These are phyloP conservation scores for Synanthedon vespiformis DNA, from an alignment of 2,888 invertebrate genomes.

Conservation along the genomic window DNA sequence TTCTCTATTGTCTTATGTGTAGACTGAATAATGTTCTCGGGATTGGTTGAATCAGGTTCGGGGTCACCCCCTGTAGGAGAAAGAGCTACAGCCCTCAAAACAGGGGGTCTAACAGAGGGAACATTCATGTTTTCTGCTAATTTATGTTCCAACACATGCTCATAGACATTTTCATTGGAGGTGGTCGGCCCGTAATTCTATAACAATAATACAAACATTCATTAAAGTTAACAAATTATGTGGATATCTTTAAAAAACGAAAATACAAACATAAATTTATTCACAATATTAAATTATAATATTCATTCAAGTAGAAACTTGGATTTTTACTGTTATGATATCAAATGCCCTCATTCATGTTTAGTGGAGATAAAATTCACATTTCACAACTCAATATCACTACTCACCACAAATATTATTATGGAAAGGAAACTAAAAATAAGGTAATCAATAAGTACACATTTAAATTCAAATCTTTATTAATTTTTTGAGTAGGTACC, in stretches of 20 bases:
- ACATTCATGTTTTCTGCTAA: conserved; percentile 60
- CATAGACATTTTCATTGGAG: conserved; percentile 64
- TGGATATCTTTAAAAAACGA: conserved; percentile 1
- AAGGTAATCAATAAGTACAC: conserved; percentile 38
- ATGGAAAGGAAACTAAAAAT: conserved; percentile 27
- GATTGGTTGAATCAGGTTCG: conserved; percentile 62
- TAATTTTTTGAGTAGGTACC: conserved; percentile 13
- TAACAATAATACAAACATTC: conserved; percentile 29
- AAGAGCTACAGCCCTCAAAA: conserved; percentile 50
- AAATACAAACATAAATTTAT: conserved; percentile 11
- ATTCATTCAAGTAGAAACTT: neutral
- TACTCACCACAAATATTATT: conserved; percentile 4
- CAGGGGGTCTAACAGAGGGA: conserved; percentile 57
- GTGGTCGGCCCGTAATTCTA: conserved; percentile 69
- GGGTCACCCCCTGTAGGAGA: conserved; percentile 48
- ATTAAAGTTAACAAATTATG: conserved; percentile 8
- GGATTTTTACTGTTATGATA: conserved; percentile 9
- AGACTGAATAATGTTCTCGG: conserved; percentile 57
- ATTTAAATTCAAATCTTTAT: conserved; percentile 28
- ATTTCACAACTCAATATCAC: too few species aligned
- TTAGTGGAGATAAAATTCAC: too few species aligned
- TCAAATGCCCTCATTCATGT: conserved; percentile 25
- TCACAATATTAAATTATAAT: neutral
- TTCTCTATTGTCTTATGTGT: conserved; percentile 44
- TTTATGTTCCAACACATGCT: conserved; percentile 60